Base-by-base conservation (phyloP, 1,140 invertebrate species). In the Drosophila ambigua region DNA sequence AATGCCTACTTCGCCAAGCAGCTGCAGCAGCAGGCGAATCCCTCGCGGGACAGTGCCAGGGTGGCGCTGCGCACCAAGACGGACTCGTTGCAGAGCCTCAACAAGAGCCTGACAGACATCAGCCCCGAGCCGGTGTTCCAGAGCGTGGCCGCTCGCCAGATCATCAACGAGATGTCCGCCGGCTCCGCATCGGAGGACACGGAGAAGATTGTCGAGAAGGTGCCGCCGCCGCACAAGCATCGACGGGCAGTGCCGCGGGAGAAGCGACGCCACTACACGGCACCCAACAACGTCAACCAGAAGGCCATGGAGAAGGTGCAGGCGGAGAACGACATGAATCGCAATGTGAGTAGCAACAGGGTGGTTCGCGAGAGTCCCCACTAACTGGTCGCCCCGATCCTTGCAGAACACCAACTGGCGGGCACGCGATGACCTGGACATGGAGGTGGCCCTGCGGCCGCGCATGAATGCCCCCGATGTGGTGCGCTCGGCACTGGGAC, bases 191-290 rank as follows among this genome's bases (percentile, higher is more conserved):
- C 93, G 8, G 92, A 92, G 68, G 92, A 92, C 41, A 91, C 90
- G 2, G 90, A 90, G 23, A 91, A 90, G 71, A 76, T 87, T 64
- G 84, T 80, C 72, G 77, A 93, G 87, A 90, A 93, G 61, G 76
- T 91, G 68, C 57, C 92, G 82, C 62, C 90, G 48, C 54, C 92
- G 59, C 85, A 91, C 55, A 69, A 94, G 73, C 94, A 94, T 69
- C 92, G 94, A 52, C 92, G 96, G 45, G 93, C 94, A 24, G 94
- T 97, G 5, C 96, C 96, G 0, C 95, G 95, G 67, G 96, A 97
- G 80, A 97, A 97, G 91, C 92, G 97, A 46, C 93, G 97, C 54
- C 97, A 97, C 92, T 95, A 97, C 89, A 98, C 97, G 0, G 97
- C 98, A 5, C 97, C 97, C 8, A 94, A 95, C 85, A 94, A 94